These are phyloP conservation scores for Laticauda colubrina DNA, from an alignment of 2,113 vertebrate genomes.

Conservation along the genomic window DNA sequence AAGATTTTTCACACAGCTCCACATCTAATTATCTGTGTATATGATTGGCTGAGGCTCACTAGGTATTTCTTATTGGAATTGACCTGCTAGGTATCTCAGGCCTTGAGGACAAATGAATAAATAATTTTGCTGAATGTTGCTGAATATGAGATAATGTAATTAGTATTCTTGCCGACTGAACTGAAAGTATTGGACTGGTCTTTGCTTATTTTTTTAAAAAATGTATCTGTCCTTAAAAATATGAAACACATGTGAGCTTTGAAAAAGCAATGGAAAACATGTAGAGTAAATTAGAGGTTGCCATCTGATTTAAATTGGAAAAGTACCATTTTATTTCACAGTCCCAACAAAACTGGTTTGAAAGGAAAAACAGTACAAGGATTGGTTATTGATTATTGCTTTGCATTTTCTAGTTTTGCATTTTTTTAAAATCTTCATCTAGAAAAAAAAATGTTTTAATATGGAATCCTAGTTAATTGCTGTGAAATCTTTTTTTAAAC, in stretches of 20 bases:
- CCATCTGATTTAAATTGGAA: constrained; percentile 42
- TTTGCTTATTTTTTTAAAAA: constrained; percentile 56
- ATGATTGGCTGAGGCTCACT: constrained; percentile 57
- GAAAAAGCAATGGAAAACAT: constrained; percentile 59
- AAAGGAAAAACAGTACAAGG: not conserved
- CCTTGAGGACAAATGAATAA: constrained; percentile 74
- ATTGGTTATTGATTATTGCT: not conserved
- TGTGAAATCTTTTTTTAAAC: not conserved
- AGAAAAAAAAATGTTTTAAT: not conserved
- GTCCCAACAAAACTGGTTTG: not conserved
- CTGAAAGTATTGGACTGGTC: constrained; percentile 69
- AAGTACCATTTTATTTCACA: constrained; percentile 43
- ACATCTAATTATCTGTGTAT: constrained; percentile 66
- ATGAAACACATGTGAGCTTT: constrained; percentile 55
- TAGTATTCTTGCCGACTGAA: constrained; percentile 73
- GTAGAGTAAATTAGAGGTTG: constrained; percentile 52
- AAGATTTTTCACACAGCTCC: constrained; percentile 46
- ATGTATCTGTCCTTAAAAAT: constrained; percentile 50
- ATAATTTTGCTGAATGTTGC: constrained; percentile 71
- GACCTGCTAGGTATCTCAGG: constrained; percentile 65
- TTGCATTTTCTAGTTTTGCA: not conserved
- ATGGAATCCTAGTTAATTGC: not conserved
- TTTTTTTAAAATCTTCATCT: not conserved
- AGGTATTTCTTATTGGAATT: constrained; percentile 69
- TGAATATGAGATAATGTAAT: constrained; percentile 76